Conservation (phyloP, 2,888 invertebrate species). For the Troides helena region DNA sequence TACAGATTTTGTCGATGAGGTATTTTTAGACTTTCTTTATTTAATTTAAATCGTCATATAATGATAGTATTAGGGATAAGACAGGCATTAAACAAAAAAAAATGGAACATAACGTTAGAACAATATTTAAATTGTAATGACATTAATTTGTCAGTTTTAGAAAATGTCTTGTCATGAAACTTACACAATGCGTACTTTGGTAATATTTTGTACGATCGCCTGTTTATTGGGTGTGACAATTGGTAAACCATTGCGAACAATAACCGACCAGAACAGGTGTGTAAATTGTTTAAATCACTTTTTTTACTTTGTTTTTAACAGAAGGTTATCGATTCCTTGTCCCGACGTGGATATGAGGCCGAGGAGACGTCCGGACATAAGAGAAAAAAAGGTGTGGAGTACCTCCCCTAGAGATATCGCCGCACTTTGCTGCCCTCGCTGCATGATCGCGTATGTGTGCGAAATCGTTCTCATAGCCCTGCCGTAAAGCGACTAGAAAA, state of each 20-base stretch:
- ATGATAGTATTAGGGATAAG: constrained; percentile 35
- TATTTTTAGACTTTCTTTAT: no score
- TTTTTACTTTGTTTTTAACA: background rate
- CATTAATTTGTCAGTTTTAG: constrained; percentile 22
- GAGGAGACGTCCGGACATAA: no score
- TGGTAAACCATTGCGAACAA: constrained; percentile 19
- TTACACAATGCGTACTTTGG: constrained; percentile 22
- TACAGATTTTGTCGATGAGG: no score
- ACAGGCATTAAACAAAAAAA: constrained; percentile 26
- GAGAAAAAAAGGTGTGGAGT: no score
- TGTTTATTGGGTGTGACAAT: constrained; percentile 12
- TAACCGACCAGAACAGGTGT: constrained; percentile 21
- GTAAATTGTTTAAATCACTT: background rate
- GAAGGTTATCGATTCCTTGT: no score
- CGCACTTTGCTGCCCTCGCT: no score
- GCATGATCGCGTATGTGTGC: no score
- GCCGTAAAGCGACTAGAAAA: no score
- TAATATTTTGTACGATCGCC: constrained; percentile 25
- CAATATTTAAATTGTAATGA: constrained; percentile 21
- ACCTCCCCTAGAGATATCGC: no score
- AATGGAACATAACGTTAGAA: constrained; percentile 6
- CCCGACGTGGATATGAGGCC: no score
- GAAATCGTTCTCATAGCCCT: no score
- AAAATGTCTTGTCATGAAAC: constrained; percentile 18
- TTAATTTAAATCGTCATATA: background rate